phyloP scores from a whole-genome alignment of 2,888 invertebrate species.

The Andricus quercusramuli region DNA sequence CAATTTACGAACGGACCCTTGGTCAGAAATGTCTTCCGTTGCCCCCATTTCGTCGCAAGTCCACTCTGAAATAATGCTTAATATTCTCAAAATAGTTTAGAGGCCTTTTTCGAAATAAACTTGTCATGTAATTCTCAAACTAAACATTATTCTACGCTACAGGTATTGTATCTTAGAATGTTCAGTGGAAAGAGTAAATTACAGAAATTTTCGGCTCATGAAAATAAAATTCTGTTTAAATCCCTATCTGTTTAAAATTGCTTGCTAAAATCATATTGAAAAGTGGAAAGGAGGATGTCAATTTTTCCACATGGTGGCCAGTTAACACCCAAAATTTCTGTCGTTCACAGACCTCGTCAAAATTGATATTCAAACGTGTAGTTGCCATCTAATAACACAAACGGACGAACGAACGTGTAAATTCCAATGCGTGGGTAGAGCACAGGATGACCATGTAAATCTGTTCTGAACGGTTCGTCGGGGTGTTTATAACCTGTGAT shows the following conservation, averaged over 20 bases:
- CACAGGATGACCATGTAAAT: constrained; percentile 30
- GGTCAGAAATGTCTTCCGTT: constrained; percentile 12
- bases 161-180: too few species aligned
- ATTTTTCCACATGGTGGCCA: neutral
- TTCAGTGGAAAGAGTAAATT: too few species aligned
- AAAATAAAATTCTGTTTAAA: too few species aligned
- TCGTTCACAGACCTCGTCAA: constrained; percentile 47
- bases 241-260: too few species aligned
- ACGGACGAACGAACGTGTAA: constrained; percentile 22
- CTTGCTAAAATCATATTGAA: too few species aligned
- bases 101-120: too few species aligned
- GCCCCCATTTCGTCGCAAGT: neutral
- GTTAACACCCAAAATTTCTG: neutral
- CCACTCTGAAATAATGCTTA: neutral
- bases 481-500: constrained; percentile 42
- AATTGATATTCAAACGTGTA: constrained; percentile 51
- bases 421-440: constrained; percentile 16
- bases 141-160: too few species aligned
- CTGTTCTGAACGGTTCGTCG: constrained; percentile 5
- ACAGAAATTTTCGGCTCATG: too few species aligned
- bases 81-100: too few species aligned
- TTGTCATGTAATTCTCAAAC: too few species aligned
- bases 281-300: too few species aligned
- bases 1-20: constrained; percentile 11
- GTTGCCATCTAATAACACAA: constrained; percentile 49